These are phyloP conservation scores for Eupithecia insigniata DNA, from an alignment of 2,888 invertebrate species.

Conservation along the genomic window DNA sequence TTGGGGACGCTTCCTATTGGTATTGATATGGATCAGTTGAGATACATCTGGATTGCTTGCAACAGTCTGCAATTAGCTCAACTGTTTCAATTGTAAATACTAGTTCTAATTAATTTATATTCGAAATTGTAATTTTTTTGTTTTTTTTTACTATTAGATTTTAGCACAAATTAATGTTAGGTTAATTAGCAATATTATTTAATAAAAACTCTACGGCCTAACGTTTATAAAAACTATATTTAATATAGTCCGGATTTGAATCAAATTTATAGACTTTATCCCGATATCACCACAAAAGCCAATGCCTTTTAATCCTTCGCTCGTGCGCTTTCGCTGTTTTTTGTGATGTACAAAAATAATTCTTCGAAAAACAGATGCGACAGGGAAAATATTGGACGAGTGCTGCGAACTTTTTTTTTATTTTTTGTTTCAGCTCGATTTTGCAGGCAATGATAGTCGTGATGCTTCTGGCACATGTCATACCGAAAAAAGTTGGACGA, in stretches of 20 bases:
- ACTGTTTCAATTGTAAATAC: not conserved
- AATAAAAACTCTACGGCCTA: too few species aligned
- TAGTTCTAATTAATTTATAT: not conserved
- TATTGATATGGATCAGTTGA: not conserved
- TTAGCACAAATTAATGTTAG: too few species aligned
- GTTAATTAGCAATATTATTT: too few species aligned
- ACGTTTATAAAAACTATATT: not conserved
- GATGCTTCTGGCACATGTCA: slow-evolving; percentile 51
- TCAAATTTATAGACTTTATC: not conserved
- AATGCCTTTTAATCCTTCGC: slow-evolving; percentile 24
- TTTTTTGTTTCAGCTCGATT: slow-evolving; percentile 47
- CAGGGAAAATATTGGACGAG: slow-evolving; percentile 53
- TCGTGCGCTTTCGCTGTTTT: slow-evolving; percentile 35
- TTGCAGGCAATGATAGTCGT: slow-evolving; percentile 53
- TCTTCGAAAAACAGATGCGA: slow-evolving; percentile 46
- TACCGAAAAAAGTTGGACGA: slow-evolving; percentile 41
- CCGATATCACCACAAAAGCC: not conserved
- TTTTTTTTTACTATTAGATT: too few species aligned
- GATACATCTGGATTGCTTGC: too few species aligned
- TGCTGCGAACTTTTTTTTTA: slow-evolving; percentile 41
- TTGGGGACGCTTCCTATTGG: not conserved
- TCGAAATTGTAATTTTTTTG: too few species aligned
- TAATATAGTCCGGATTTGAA: not conserved
- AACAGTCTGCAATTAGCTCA: not conserved
- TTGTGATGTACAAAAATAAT: slow-evolving; percentile 45